phyloP scores from a whole-genome alignment of 2,113 vertebrate species.

The Turnix velox region DNA sequence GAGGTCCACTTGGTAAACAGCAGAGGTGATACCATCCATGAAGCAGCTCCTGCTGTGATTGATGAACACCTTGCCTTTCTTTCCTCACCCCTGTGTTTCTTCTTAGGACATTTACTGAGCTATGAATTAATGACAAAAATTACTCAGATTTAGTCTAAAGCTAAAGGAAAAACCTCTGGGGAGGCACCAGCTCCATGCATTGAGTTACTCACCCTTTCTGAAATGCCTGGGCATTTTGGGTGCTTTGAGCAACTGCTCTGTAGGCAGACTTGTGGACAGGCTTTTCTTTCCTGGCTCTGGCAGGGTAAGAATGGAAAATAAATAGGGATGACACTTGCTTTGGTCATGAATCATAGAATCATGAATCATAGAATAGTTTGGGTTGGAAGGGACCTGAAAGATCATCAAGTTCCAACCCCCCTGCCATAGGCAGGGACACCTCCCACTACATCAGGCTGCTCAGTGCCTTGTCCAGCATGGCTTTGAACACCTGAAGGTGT shows the following conservation, averaged over 20 bases:
- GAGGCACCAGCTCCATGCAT: not conserved
- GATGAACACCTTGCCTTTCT: fast-evolving
- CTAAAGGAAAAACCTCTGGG: not conserved
- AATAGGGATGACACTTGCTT: not conserved
- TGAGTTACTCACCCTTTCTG: not conserved
- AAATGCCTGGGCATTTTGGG: not conserved
- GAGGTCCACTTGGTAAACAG: fast-evolving
- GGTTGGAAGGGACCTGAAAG: no score
- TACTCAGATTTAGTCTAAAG: not conserved
- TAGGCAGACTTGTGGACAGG: not conserved
- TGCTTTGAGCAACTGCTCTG: not conserved
- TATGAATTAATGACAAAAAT: not conserved
- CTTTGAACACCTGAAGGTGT: no score
- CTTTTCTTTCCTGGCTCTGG: not conserved
- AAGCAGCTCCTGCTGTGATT: not conserved
- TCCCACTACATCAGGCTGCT: no score
- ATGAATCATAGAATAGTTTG: no score
- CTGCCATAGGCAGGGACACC: no score
- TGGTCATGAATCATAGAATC: no score
- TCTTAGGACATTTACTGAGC: not conserved
- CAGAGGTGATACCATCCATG: not conserved
- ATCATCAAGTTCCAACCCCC: no score
- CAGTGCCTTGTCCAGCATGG: no score
- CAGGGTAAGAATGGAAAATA: not conserved
- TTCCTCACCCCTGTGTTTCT: not conserved